Percentiles rank a stretch among this genome's conserved stretches.
Evolutionary conservation across 2,888 invertebrate genomes (phyloP).

Genomic region (Drosophila seclusa): DNA sequence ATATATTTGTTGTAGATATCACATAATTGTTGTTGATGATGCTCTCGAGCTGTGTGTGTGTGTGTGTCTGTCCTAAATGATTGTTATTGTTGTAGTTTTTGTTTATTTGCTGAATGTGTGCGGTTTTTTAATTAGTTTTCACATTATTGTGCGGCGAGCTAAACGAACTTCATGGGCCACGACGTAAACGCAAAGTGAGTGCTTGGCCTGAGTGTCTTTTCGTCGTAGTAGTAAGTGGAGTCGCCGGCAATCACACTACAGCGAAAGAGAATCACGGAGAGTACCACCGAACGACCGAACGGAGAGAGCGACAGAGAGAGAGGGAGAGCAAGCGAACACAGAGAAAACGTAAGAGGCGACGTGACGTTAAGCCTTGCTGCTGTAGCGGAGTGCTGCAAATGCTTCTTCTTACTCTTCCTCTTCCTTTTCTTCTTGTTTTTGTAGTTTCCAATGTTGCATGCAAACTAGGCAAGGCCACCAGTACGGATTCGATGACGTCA

Average conservation of each 20-base stretch:
- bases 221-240: slow-evolving; percentile 64
- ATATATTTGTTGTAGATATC: slow-evolving; percentile 69
- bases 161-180: slow-evolving; percentile 74
- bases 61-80: slow-evolving; percentile 20
- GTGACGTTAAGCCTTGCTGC: slow-evolving; percentile 32
- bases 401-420: not conserved
- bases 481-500: slow-evolving; percentile 26
- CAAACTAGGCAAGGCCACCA: slow-evolving; percentile 16
- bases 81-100: slow-evolving; percentile 39
- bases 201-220: slow-evolving; percentile 52
- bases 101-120: slow-evolving; percentile 39
- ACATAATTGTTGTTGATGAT: slow-evolving; percentile 69
- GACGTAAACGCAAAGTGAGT: slow-evolving; percentile 73
- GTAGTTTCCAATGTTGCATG: slow-evolving; percentile 9
- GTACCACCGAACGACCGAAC: slow-evolving; percentile 14
- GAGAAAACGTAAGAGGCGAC: slow-evolving; percentile 57
- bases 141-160: slow-evolving; percentile 54
- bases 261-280: slow-evolving; percentile 42
- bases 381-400: slow-evolving; percentile 29
- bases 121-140: slow-evolving; percentile 55
- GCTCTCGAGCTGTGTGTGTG: slow-evolving; percentile 18
- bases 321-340: slow-evolving; percentile 16
- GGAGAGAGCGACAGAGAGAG: slow-evolving; percentile 21
- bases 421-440: slow-evolving; percentile 1
- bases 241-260: slow-evolving; percentile 58